Evolutionary conservation across 1,140 invertebrate genomes (phyloP), one percentile per base, ranked within the genome.

Genomic region (Drosophila bifasciata): DNA sequence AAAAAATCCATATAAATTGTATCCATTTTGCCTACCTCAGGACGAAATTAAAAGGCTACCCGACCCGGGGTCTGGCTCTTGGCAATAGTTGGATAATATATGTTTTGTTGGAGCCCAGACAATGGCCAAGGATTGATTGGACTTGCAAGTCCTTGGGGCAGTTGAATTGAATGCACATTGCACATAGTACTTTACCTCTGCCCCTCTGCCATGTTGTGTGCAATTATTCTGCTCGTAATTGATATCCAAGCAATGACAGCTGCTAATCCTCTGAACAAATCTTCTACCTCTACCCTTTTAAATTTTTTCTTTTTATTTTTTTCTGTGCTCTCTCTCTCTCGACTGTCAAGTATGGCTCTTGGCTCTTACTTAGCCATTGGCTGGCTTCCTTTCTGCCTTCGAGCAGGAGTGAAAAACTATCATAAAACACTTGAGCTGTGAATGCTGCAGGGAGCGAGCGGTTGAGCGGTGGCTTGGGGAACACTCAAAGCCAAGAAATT

Each of bases 171-270:
- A 25, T 21, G 39, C 49, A 21, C 49, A 21, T 57, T 61, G 59
- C 23, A 21, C 15, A 32, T 8, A 21, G n/a, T n/a, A n/a, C n/a
- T n/a, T n/a, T n/a, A n/a, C n/a, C n/a, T n/a, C n/a, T n/a, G n/a
- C n/a, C n/a, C n/a, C n/a, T n/a, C n/a, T 16, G n/a, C 32, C 49
- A 46, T 55, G 61, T 40, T 46, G 49, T 46, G 49, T 68, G 15
- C 48, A 68, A 66, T 67, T 67, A 66, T 51, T 45, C 41, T n/a
- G n/a, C n/a, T 45, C 19, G n/a, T 43, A 55, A 67, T 55, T 68
- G 23, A 66, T 66, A 44, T 64, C 5, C 44, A 39, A 16, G 48
- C 32, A 39, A 36, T 13, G 48, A 40, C 41, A 61, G 28, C 41
- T 45, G 19, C 56, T 63, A 55, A 62, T 63, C 43, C 19, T 11